Evolutionary conservation across 1,140 invertebrate genomes (phyloP), one percentile per base, ranked within the genome.

Genomic region (Caenorhabditis tropicalis): DNA sequence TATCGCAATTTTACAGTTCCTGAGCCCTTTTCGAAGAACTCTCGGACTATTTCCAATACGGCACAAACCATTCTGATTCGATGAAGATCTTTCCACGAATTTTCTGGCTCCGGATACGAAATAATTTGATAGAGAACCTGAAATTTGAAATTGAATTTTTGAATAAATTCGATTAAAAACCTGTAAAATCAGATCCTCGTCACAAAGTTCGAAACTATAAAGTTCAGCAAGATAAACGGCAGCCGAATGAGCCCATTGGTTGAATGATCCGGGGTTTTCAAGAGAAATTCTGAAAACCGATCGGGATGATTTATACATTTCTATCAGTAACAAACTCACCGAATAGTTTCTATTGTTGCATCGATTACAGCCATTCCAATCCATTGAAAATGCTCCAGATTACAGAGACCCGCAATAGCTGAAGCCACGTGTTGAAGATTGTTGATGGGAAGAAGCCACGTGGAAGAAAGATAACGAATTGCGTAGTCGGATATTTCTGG

Each of bases 151-250:
- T 51, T 74, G 49, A 33, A 19, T n/a, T 29, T 21, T 16, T 21
- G 33, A 80, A 21, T 21, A 31, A 80, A 49, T 6, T 9, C 43
- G 2, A 46, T 9, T 0, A 46, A 0, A 46, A 46, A 46, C 43
- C 83, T 79, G 48, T 29, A 85, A 60, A 29, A 87, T 49, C 39
- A 87, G 39, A n/a, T 33, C 31, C 15, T 65, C 51, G 36, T 87
- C 84, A 58, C 86, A 87, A 15, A 87, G 43, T n/a, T 60, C 49
- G 39, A 65, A 86, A 80, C 87, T 87, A 70, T 87, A 87, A 10
- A 87, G 31, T 39, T 86, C 81, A 5, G 86, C 86, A 16, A 87
- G 60, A 33, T 87, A 86, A 12, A 53, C 81, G 9, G 87, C 84
- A 24, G 65, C 65, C 2, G 86, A 79, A 15, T 84, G 33, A n/a